Percentiles rank a stretch among this genome's conserved stretches.
Conservation (phyloP, 2,888 invertebrate species). For the Macrostomum cliftonense region DNA sequence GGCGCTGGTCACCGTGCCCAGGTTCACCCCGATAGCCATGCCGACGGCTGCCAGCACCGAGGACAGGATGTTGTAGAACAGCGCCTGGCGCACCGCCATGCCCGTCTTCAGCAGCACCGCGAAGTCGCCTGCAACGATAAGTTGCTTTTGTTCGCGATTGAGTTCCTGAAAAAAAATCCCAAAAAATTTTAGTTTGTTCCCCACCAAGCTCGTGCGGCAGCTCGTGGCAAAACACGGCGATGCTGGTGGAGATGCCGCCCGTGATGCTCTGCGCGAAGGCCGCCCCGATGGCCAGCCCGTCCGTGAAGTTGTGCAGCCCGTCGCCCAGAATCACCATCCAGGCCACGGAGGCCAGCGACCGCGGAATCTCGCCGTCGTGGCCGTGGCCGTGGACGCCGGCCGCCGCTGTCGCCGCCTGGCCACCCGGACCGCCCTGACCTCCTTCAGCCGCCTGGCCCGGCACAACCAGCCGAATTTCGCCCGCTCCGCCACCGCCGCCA, state of each 20-base stretch:
- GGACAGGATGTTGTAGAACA: conserved; percentile 72
- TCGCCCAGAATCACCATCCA: conserved; percentile 94
- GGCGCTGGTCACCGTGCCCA: conserved; percentile 59
- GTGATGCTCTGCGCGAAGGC: conserved; percentile 10
- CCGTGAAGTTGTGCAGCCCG: conserved; percentile 79
- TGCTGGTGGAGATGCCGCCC: conserved; percentile 13
- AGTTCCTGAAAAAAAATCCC: too few species aligned
- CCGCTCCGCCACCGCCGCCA: too few species aligned
- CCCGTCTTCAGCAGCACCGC: conserved; percentile 78
- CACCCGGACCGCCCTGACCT: background rate
- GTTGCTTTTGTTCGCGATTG: too few species aligned
- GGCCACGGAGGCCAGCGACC: conserved; percentile 64
- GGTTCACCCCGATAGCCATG: conserved; percentile 64
- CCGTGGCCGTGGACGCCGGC: conserved; percentile 14
- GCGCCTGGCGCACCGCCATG: conserved; percentile 70
- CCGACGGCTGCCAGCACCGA: conserved; percentile 68
- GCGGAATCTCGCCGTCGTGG: conserved; percentile 23
- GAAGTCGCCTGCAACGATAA: conserved; percentile 69
- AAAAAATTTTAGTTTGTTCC: too few species aligned
- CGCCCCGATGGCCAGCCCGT: conserved; percentile 64
- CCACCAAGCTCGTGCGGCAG: conserved; percentile 13
- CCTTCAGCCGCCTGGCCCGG: too few species aligned
- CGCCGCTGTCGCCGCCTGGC: background rate
- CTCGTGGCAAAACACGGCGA: conserved; percentile 13
- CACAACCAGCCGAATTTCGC: too few species aligned